Percentiles rank a stretch among this genome's conserved stretches.
Conservation (phyloP, 2,888 invertebrate species). For the Adelognathus sp. region DNA sequence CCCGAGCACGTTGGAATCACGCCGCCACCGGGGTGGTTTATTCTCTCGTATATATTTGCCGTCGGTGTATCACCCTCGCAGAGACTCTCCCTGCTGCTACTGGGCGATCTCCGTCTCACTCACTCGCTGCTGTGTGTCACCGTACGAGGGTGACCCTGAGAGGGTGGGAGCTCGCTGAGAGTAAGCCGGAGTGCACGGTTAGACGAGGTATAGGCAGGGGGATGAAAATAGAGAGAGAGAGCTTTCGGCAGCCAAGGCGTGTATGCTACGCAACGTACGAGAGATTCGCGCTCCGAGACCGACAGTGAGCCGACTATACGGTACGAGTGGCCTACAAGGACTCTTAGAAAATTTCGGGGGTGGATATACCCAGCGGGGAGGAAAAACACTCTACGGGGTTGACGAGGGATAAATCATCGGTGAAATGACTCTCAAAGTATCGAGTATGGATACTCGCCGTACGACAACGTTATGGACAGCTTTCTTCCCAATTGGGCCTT, state of each 20-base stretch:
- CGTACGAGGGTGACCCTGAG: slow-evolving; percentile 67
- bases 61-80: slow-evolving; percentile 76
- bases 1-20: slow-evolving; percentile 77
- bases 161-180: slow-evolving; percentile 53
- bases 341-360: slow-evolving; percentile 69
- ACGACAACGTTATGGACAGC: not conserved
- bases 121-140: slow-evolving; percentile 58
- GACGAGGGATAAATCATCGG: slow-evolving; percentile 72
- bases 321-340: slow-evolving; percentile 61
- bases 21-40: slow-evolving; percentile 76
- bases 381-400: slow-evolving; percentile 61
- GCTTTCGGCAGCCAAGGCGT: slow-evolving; percentile 61
- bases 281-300: slow-evolving; percentile 58
- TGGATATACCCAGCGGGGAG: slow-evolving; percentile 68
- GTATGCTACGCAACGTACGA: slow-evolving; percentile 63
- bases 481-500: not conserved
- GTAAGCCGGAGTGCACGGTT: slow-evolving; percentile 65
- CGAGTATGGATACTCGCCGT: slow-evolving; percentile 19
- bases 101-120: not conserved
- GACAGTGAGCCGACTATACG: slow-evolving; percentile 62
- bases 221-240: slow-evolving; percentile 49
- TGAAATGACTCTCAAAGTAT: slow-evolving; percentile 44
- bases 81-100: slow-evolving; percentile 62
- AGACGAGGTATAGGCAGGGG: slow-evolving; percentile 51
- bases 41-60: slow-evolving; percentile 78